Percentiles rank a stretch among this genome's conserved stretches.
Conservation (phyloP, 2,888 invertebrate genomes). For the Artemia sinica region DNA sequence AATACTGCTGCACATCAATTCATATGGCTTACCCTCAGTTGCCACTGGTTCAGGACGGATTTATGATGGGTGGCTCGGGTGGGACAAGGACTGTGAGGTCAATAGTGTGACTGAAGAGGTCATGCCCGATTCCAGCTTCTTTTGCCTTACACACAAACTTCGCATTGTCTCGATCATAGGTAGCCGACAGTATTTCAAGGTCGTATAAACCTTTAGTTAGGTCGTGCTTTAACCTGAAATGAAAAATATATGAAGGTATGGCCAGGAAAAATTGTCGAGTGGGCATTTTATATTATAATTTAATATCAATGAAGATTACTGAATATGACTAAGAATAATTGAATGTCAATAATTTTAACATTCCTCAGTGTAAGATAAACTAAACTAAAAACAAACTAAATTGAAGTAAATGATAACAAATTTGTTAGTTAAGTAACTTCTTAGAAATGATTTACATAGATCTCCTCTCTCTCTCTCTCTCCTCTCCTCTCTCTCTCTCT, state of each 20-base stretch:
- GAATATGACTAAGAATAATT: too few relatives aligned
- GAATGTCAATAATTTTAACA: too few relatives aligned
- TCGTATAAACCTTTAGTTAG: conserved; percentile 70
- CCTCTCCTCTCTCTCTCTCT: too few relatives aligned
- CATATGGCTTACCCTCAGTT: conserved; percentile 42
- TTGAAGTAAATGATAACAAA: too few relatives aligned
- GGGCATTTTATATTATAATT: too few relatives aligned
- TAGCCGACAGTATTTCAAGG: conserved; percentile 67
- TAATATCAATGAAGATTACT: too few relatives aligned
- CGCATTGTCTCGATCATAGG: conserved; percentile 77
- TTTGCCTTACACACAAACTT: conserved; percentile 59
- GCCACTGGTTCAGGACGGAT: conserved; percentile 57
- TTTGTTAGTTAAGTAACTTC: too few relatives aligned
- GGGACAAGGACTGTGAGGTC: conserved; percentile 66
- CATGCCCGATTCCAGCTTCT: conserved; percentile 63
- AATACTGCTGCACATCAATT: conserved; percentile 43
- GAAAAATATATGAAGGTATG: neutral
- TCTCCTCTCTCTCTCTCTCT: too few relatives aligned
- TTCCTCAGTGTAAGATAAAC: too few relatives aligned
- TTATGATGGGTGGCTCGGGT: conserved; percentile 59
- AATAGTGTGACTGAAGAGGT: conserved; percentile 64
- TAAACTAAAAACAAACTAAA: too few relatives aligned
- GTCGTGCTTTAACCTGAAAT: conserved; percentile 52
- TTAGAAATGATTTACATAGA: too few relatives aligned
- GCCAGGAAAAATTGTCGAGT: neutral